Conservation (phyloP, 92 coral and sea anemone genomes). For the Heteractis magnifica region DNA sequence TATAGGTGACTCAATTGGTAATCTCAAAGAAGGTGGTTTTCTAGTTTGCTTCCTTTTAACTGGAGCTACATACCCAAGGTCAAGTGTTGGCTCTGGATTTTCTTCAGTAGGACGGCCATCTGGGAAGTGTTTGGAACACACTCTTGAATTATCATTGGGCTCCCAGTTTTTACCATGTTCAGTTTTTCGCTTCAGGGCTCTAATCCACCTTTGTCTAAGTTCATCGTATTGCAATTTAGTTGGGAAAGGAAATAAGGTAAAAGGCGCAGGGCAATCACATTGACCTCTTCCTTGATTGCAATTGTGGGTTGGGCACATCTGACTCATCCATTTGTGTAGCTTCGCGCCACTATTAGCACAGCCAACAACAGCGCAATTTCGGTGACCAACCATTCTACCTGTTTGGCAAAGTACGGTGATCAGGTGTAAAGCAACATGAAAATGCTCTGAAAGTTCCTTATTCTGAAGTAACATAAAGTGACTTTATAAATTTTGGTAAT, state of each 20-base stretch:
- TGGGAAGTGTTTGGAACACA: slow-evolving; percentile 52
- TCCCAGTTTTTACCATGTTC: slow-evolving; percentile 52
- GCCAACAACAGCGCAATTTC: slow-evolving; percentile 53
- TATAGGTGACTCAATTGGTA: slow-evolving; percentile 19
- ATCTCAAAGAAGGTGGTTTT: slow-evolving; percentile 48
- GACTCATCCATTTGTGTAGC: slow-evolving; percentile 50
- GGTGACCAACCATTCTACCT: slow-evolving; percentile 36
- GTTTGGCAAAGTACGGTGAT: slow-evolving; percentile 5
- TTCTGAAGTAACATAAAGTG: no score
- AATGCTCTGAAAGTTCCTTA: no score
- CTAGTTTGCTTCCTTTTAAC: slow-evolving; percentile 27
- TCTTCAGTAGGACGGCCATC: slow-evolving; percentile 45
- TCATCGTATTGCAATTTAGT: slow-evolving; percentile 39
- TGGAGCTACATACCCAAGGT: slow-evolving; percentile 45
- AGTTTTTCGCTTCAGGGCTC: slow-evolving; percentile 51
- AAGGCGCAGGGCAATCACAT: slow-evolving; percentile 54
- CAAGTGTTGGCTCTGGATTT: slow-evolving; percentile 54
- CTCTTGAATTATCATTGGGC: slow-evolving; percentile 59
- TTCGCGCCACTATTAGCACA: slow-evolving; percentile 63
- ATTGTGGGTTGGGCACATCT: slow-evolving; percentile 39
- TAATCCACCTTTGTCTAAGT: slow-evolving; percentile 49
- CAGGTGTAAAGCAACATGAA: no score
- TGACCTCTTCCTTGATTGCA: slow-evolving; percentile 53
- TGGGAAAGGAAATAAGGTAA: slow-evolving; percentile 51
- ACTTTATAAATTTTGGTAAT: no score